Evolutionary conservation across 2,113 vertebrate genomes (phyloP).

Genomic region (Anthoscopus minutus): DNA sequence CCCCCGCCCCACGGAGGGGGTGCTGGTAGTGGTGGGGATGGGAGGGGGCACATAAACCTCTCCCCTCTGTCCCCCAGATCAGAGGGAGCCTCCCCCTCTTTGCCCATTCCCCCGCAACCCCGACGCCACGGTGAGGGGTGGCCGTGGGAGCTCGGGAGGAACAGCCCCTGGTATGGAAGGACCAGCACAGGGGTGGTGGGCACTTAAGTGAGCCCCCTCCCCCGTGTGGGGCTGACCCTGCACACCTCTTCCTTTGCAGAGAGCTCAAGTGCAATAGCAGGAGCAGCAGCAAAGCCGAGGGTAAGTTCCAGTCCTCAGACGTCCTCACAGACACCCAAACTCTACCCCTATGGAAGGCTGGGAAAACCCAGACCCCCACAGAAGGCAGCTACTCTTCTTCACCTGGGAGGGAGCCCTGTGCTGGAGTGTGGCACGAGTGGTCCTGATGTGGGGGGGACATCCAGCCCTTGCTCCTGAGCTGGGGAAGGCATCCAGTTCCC

Average conservation of each 20-base stretch:
- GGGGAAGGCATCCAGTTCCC: background rate
- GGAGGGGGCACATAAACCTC: background rate
- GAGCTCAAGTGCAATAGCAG: slow-evolving; percentile 72
- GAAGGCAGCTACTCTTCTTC: background rate
- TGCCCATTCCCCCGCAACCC: background rate
- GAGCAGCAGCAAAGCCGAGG: slow-evolving; percentile 73
- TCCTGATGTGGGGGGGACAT: background rate
- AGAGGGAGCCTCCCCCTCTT: background rate
- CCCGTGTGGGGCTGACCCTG: background rate
- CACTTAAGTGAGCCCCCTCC: background rate
- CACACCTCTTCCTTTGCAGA: slow-evolving; percentile 55
- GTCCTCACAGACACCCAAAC: background rate
- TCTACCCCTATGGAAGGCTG: rapidly evolving
- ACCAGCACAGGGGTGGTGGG: background rate
- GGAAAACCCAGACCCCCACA: background rate
- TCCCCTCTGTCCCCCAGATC: background rate
- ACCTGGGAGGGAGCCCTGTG: background rate
- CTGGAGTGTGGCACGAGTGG: background rate
- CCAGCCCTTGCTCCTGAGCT: background rate
- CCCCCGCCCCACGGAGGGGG: background rate
- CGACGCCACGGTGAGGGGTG: background rate
- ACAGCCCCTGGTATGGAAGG: background rate
- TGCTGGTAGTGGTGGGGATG: background rate
- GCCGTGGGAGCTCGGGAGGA: background rate
- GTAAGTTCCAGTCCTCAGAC: slow-evolving; percentile 34